Conservation (phyloP, 2,113 vertebrate genomes). For the Pelecanoides urinatrix region DNA sequence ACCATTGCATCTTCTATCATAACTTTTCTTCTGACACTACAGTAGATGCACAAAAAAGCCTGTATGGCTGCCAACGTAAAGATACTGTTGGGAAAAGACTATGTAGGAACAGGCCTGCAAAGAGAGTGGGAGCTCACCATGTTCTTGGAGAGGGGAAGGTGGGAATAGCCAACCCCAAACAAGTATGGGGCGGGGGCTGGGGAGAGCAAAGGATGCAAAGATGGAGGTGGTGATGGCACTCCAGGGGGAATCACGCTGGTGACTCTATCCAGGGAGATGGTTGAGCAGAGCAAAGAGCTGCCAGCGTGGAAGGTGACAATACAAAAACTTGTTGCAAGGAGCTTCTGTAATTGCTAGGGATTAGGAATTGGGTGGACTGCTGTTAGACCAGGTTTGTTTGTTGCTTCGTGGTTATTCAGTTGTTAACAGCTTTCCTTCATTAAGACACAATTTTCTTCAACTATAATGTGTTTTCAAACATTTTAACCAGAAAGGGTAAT, state of each 20-base stretch:
- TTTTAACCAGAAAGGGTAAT: neutral
- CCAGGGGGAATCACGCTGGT: accelerated
- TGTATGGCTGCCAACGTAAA: neutral
- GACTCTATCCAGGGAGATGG: neutral
- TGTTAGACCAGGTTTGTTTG: neutral
- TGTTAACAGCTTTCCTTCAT: neutral
- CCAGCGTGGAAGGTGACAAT: neutral
- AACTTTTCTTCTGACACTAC: neutral
- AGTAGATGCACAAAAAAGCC: neutral
- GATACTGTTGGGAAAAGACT: neutral
- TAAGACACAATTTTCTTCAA: neutral
- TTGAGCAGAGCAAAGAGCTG: neutral
- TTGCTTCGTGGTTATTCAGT: neutral
- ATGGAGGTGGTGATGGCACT: accelerated
- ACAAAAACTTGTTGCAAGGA: neutral
- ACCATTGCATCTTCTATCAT: neutral
- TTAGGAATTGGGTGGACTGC: neutral
- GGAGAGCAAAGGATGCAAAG: neutral
- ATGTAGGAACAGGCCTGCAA: neutral
- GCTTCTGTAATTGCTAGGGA: neutral
- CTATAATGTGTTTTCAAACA: neutral
- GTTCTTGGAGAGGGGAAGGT: neutral
- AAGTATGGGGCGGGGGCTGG: neutral
- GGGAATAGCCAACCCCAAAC: neutral
- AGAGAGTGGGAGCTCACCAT: neutral